Base-by-base conservation (phyloP, 2,888 invertebrate species). In the Pharmacophagus antenor region DNA sequence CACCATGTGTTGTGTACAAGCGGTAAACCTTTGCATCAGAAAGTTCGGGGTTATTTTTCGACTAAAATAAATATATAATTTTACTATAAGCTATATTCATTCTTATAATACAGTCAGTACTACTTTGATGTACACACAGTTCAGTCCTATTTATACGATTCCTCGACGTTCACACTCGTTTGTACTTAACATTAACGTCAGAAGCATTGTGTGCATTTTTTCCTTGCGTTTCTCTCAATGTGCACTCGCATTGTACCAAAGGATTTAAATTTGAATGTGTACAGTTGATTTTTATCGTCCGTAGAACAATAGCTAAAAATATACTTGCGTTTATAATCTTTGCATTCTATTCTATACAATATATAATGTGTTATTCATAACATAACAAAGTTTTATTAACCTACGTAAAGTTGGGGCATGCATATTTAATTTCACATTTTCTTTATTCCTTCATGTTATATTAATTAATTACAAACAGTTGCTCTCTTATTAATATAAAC, bases 191-290 rank as follows among this genome's bases (percentile, higher is more conserved):
- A 58, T 58, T 58, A 58, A 52, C 52, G 58, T 52, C 51, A 58
- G 51, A 52, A 58, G 51, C 52, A 58, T 46, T 58, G 56, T 57
- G 50, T 22, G 50, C 56, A 57, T 49, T 57, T 52, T 46, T 47
- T 52, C 23, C 22, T n/a, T 8, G 31, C n/a, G 37, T 37, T 47
- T 23, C 52, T 22, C 46, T 18, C 58, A 31, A 21, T 46, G 47
- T 52, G 52, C 51, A 46, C 31, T 37, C 51, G 31, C 27, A 47
- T 52, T 22, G 31, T 47, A 42, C 31, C 20, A 51, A 56, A 23
- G 37, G 22, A 46, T 47, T 58, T 18, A 27, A 51, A 58, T 37
- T 41, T 37, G 37, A 58, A 52, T 58, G 18, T 51, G 27, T 46
- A 37, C 37, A 50, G 44, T 42, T 58, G 46, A 15, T 17, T 51